These are phyloP conservation scores for Epiblema foenella DNA, from an alignment of 2,888 invertebrate species.

Conservation along the genomic window DNA sequence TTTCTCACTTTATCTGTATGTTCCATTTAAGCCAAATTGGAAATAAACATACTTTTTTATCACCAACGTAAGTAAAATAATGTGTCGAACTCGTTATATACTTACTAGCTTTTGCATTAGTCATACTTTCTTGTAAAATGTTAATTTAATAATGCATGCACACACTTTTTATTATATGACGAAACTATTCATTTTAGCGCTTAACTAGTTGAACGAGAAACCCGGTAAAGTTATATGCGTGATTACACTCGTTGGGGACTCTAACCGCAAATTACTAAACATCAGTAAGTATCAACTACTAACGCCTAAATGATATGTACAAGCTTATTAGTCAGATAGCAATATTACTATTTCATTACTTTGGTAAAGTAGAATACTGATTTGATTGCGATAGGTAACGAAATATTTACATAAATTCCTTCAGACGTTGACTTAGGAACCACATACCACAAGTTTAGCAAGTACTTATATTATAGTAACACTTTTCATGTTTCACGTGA, in stretches of 20 bases:
- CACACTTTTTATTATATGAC: slow-evolving; percentile 18
- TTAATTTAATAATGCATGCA: not conserved
- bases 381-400: no score
- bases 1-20: no score
- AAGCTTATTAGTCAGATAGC: not conserved
- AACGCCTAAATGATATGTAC: slow-evolving; percentile 12
- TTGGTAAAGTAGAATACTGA: not conserved
- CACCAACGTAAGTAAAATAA: no score
- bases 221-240: slow-evolving; percentile 20
- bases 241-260: slow-evolving; percentile 16
- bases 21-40: no score
- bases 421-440: not conserved
- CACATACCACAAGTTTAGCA: not conserved
- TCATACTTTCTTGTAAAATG: no score
- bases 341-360: slow-evolving; percentile 4
- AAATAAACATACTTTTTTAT: no score
- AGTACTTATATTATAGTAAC: not conserved
- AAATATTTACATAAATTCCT: not conserved
- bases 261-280: slow-evolving; percentile 21
- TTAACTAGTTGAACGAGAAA: slow-evolving; percentile 17
- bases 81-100: no score
- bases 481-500: not conserved
- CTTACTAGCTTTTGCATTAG: no score
- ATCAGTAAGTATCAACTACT: slow-evolving; percentile 10
- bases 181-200: slow-evolving; percentile 19